Percentiles rank a stretch among this genome's conserved stretches.
Conservation (phyloP, 2,888 invertebrate genomes). For the Pristionchus fissidentatus region DNA sequence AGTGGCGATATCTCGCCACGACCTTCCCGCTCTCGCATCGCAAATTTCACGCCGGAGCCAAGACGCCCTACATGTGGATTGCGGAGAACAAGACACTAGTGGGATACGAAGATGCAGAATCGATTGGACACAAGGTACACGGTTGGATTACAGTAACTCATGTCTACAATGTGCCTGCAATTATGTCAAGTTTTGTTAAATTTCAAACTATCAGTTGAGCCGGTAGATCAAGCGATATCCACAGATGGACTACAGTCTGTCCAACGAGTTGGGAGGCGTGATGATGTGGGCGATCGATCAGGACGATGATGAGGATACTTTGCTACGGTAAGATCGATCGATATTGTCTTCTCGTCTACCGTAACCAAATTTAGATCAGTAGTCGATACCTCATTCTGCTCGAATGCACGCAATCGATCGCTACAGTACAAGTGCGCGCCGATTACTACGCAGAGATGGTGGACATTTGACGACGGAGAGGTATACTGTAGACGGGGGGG, state of each 20-base stretch:
- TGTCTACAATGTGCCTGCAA: background rate
- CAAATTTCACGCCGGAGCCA: slow-evolving; percentile 50
- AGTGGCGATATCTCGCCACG: slow-evolving; percentile 63
- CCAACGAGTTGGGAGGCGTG: slow-evolving; percentile 70
- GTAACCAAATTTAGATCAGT: slow-evolving; percentile 1
- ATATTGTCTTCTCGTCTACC: background rate
- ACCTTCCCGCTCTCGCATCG: slow-evolving; percentile 52
- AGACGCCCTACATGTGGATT: slow-evolving; percentile 69
- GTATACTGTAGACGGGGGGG: slow-evolving; percentile 49
- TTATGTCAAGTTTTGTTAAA: no score
- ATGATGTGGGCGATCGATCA: slow-evolving; percentile 75
- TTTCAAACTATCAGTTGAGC: no score
- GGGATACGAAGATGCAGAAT: slow-evolving; percentile 71
- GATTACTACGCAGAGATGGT: slow-evolving; percentile 72
- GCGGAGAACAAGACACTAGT: slow-evolving; percentile 64
- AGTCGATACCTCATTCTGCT: slow-evolving; percentile 34
- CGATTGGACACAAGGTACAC: slow-evolving; percentile 65
- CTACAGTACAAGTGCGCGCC: slow-evolving; percentile 68
- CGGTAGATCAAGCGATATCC: background rate
- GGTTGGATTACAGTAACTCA: background rate
- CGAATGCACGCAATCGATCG: background rate
- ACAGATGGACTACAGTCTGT: slow-evolving; percentile 63
- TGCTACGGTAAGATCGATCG: slow-evolving; percentile 58
- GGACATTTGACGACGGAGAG: slow-evolving; percentile 73
- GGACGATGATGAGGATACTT: slow-evolving; percentile 70